Base-by-base conservation (phyloP, 2,888 invertebrate genomes). In the Lithosia quadra region DNA sequence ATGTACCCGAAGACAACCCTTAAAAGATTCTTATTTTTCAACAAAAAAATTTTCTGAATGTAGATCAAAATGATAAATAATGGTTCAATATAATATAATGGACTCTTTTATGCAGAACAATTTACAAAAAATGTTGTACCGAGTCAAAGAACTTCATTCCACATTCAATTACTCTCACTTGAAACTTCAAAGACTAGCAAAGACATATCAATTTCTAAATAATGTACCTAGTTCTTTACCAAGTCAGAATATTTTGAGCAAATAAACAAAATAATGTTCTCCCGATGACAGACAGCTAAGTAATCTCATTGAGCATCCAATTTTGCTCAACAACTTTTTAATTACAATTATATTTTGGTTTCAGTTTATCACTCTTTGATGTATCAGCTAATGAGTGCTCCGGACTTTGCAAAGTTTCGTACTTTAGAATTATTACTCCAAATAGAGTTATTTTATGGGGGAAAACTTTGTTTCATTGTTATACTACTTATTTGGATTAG, bases 311-410 rank as follows among this genome's bases (percentile, higher is more conserved):
- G 73, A 74, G 61, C 66, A 62, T 65, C 13, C 70, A 69, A 71
- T 70, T 69, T 69, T 34, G 58, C 56, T 63, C 21, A 56, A 64
- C 56, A 80, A 79, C 69, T 79, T 81, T 75, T 64, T 74, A 79
- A 81, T 79, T 65, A 69, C 68, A 71, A 65, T 81, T 71, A 74
- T 75, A 70, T 72, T 68, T 71, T 69, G 62, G 49, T 73, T 71
- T 65, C 43, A 76, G 69, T 79, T 73, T 72, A 75, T 74, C 75
- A 78, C 69, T 68, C 71, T 81, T 81, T 80, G 72, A 79, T 78
- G 79, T 77, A 74, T 73, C 65, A 69, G 67, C 68, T 71, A 69
- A 81, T 77, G 69, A 75, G 66, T 62, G 56, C 59, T 55, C 11
- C n/a, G 53, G 33, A 67, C 65, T 53, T 66, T 36, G 15, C 58